phyloP scores from a whole-genome alignment of 2,797 vertebrate genomes.

The Antrozous pallidus region DNA sequence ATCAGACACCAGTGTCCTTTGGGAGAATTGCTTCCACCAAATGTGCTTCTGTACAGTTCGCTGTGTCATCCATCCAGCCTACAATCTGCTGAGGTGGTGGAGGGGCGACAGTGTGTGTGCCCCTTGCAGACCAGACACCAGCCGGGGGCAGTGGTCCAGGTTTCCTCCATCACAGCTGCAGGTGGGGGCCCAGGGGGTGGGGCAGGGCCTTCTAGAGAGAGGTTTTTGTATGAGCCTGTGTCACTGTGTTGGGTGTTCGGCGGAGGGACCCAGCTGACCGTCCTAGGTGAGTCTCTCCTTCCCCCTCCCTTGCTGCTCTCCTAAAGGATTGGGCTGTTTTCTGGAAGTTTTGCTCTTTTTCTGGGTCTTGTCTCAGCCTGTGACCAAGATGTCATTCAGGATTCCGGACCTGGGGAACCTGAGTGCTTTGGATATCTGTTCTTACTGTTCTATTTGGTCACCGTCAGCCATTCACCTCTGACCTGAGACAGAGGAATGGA shows the following conservation, averaged over 20 bases:
- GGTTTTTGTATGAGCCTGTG: neutral
- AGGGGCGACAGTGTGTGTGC: fast-evolving
- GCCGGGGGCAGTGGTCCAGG: neutral
- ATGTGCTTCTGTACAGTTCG: fast-evolving
- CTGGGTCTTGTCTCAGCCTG: no score
- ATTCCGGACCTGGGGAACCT: fast-evolving
- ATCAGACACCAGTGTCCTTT: no score
- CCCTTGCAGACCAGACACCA: neutral
- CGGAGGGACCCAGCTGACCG: neutral
- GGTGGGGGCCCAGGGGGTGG: no score
- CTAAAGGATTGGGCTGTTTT: neutral
- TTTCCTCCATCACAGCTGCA: neutral
- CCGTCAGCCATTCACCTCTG: neutral
- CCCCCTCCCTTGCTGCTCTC: neutral
- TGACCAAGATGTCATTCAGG: fast-evolving
- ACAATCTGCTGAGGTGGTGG: no score
- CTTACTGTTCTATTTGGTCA: neutral
- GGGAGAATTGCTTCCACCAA: neutral
- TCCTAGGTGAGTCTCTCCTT: neutral
- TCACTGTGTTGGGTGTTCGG: neutral
- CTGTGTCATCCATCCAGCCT: neutral
- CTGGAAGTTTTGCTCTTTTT: fast-evolving
- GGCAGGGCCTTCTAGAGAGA: neutral
- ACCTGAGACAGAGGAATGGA: no score
- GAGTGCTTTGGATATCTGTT: neutral